Percentiles rank a stretch among this genome's conserved stretches.
Conservation (phyloP, 2,888 invertebrate genomes). For the Ferdinandea cuprea region DNA sequence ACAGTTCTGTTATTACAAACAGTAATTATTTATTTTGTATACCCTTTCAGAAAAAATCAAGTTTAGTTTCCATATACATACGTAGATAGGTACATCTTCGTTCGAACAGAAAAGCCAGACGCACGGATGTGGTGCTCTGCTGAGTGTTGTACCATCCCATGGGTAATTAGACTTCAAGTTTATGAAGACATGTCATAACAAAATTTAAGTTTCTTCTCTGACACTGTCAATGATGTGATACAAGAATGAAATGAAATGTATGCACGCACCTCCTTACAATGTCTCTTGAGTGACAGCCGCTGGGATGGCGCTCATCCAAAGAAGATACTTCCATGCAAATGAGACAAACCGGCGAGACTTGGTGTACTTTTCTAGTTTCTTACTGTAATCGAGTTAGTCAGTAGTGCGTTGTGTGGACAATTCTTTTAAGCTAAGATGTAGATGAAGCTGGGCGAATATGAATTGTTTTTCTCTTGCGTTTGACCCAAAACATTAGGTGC, state of each 20-base stretch:
- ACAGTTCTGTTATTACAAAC: no score
- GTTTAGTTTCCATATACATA: no score
- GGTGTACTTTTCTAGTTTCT: background rate
- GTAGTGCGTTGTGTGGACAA: background rate
- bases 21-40: no score
- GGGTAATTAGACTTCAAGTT: slow-evolving; percentile 64
- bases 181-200: slow-evolving; percentile 64
- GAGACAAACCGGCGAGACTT: slow-evolving; percentile 40
- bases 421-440: no score
- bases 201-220: slow-evolving; percentile 39
- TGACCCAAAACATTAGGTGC: no score
- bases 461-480: background rate
- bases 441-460: no score
- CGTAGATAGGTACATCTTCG: background rate
- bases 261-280: slow-evolving; percentile 55
- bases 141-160: slow-evolving; percentile 30
- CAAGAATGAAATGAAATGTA: slow-evolving; percentile 31
- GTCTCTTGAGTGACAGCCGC: slow-evolving; percentile 58
- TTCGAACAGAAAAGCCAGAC: background rate
- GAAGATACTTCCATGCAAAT: slow-evolving; percentile 57
- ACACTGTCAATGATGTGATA: slow-evolving; percentile 28
- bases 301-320: slow-evolving; percentile 50
- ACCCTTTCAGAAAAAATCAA: no score
- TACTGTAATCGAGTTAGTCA: no score
- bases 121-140: background rate